phyloP scores from a whole-genome alignment of 2,888 invertebrate species.

The Phyllotreta striolata region DNA sequence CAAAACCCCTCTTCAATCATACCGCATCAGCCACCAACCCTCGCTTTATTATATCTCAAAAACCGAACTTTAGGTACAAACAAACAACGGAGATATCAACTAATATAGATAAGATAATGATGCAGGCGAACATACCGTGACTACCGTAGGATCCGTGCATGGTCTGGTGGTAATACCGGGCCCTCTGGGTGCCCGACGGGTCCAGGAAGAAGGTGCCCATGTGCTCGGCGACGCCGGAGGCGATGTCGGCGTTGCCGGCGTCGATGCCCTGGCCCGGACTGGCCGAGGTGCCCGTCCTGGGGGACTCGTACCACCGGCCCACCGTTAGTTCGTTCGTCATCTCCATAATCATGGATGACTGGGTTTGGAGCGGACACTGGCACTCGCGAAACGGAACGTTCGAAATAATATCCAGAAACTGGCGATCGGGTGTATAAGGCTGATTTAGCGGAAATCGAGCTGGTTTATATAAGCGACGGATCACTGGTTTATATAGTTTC shows the following conservation, averaged over 20 bases:
- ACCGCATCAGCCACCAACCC: no score
- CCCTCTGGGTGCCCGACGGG: slow-evolving; percentile 60
- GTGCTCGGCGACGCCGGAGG: slow-evolving; percentile 61
- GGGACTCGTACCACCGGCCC: slow-evolving; percentile 63
- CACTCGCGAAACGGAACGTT: no score
- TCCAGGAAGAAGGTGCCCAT: slow-evolving; percentile 63
- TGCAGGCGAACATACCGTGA: slow-evolving; percentile 57
- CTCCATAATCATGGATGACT: slow-evolving; percentile 61
- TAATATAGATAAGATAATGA: neutral
- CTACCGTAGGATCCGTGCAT: slow-evolving; percentile 63
- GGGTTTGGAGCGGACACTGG: slow-evolving; percentile 47
- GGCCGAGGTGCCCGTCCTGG: slow-evolving; percentile 59
- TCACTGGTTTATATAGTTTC: slow-evolving; percentile 19
- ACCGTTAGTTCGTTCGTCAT: slow-evolving; percentile 61
- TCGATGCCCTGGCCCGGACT: slow-evolving; percentile 58
- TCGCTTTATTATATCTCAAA: no score
- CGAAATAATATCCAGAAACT: no score
- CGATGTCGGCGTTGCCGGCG: slow-evolving; percentile 56
- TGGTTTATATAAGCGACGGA: no score
- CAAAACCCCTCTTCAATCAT: no score
- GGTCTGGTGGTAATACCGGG: slow-evolving; percentile 62
- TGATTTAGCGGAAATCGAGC: no score
- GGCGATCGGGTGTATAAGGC: no score
- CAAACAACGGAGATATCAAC: neutral
- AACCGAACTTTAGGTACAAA: neutral